Evolutionary conservation across 1,140 invertebrate species (phyloP).

Genomic region (Euura saliciscinereae): DNA sequence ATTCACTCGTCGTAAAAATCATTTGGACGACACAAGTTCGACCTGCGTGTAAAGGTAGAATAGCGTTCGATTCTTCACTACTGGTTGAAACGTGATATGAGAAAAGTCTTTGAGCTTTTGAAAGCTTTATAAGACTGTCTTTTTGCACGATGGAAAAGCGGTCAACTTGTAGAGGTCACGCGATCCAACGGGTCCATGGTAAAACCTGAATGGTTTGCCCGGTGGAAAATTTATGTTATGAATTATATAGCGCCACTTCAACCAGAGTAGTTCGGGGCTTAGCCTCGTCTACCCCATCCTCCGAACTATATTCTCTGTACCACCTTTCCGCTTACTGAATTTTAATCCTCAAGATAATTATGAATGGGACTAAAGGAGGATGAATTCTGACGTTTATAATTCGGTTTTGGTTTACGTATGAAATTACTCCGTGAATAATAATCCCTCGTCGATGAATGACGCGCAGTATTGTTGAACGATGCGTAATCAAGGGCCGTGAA

Average conservation of each 20-base stretch:
- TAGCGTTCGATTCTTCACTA: background rate
- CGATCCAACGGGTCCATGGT: background rate
- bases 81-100: background rate
- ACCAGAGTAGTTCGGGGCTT: background rate
- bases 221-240: conserved; percentile 7
- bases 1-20: too few relatives aligned
- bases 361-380: too few relatives aligned
- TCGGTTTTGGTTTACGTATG: too few relatives aligned
- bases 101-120: conserved; percentile 5
- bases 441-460: too few relatives aligned
- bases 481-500: too few relatives aligned
- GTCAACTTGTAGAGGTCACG: conserved; percentile 1
- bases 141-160: background rate
- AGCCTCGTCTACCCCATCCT: background rate
- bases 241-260: conserved; percentile 5
- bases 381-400: too few relatives aligned
- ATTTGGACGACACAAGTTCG: too few relatives aligned
- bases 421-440: too few relatives aligned
- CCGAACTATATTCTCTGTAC: too few relatives aligned
- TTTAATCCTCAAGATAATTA: too few relatives aligned
- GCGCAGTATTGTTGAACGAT: too few relatives aligned
- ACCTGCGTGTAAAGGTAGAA: background rate
- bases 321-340: too few relatives aligned
- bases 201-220: background rate
- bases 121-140: conserved; percentile 7